Percentiles rank a stretch among this genome's conserved stretches.
phyloP scores from a whole-genome alignment of 2,888 invertebrate species.

The Merodon equestris region DNA sequence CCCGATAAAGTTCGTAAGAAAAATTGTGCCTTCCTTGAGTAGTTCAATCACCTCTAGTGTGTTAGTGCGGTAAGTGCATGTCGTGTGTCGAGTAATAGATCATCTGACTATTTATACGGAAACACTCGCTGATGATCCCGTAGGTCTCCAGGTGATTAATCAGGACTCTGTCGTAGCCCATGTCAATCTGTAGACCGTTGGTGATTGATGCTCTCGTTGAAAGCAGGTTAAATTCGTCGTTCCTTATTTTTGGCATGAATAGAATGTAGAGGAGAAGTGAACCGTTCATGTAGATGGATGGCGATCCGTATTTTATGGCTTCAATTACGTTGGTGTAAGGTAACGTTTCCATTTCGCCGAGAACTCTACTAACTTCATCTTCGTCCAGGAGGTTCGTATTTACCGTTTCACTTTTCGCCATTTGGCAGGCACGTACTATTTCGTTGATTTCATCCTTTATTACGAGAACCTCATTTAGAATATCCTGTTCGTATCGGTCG shows the following conservation, averaged over 20 bases:
- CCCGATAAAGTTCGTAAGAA: conserved; percentile 24
- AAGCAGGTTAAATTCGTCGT: conserved; percentile 23
- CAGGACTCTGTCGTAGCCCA: conserved; percentile 11
- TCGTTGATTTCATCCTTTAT: conserved; percentile 46
- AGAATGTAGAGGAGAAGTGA: conserved; percentile 46
- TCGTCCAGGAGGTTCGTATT: no score
- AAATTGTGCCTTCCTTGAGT: conserved; percentile 12
- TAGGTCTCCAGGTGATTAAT: conserved; percentile 12
- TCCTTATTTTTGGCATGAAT: conserved; percentile 20
- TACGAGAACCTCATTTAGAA: conserved; percentile 11
- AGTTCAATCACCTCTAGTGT: conserved; percentile 7
- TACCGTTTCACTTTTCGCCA: no score
- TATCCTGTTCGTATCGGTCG: conserved; percentile 14
- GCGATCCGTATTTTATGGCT: conserved; percentile 56
- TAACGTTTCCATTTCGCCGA: conserved; percentile 45
- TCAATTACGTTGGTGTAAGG: conserved; percentile 56
- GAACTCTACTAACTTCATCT: no score
- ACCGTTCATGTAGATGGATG: conserved; percentile 42
- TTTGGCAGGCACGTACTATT: conserved; percentile 43
- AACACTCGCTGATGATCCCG: conserved; percentile 15
- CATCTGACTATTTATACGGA: conserved; percentile 31
- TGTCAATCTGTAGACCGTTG: conserved; percentile 6
- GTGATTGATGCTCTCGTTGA: conserved; percentile 5
- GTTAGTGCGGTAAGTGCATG: conserved; percentile 18
- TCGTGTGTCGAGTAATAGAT: conserved; percentile 32